Evolutionary conservation across 2,797 vertebrate species (phyloP).

Genomic region (Lithobates pipiens): DNA sequence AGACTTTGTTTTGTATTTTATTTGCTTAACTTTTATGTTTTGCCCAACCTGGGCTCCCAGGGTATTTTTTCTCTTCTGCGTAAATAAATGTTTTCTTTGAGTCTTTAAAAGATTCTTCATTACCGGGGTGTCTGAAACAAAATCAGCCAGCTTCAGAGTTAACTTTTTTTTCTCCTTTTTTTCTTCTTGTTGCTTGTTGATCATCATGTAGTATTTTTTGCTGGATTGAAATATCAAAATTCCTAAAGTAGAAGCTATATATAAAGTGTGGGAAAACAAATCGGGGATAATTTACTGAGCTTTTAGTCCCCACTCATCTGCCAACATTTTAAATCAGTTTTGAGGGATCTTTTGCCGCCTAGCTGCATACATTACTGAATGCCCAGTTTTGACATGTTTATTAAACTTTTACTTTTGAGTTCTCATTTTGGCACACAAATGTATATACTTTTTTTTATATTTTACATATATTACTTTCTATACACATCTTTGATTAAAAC

Average conservation of each 20-base stretch:
- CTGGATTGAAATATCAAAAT: not conserved
- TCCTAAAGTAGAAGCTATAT: not conserved
- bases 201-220: not conserved
- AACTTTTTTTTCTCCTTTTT: not conserved
- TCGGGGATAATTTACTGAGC: too few relatives aligned
- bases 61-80: constrained; percentile 26
- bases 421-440: too few relatives aligned
- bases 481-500: too few relatives aligned
- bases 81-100: constrained; percentile 24
- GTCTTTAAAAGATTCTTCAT: constrained; percentile 20
- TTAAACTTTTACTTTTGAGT: too few relatives aligned
- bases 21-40: constrained; percentile 33
- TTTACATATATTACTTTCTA: too few relatives aligned
- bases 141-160: not conserved
- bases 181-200: not conserved
- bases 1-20: constrained; percentile 34
- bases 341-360: too few relatives aligned
- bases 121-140: not conserved
- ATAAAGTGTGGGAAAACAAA: too few relatives aligned
- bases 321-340: too few relatives aligned
- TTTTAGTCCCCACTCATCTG: too few relatives aligned
- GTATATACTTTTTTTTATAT: too few relatives aligned
- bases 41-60: constrained; percentile 20
- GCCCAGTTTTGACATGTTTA: too few relatives aligned
- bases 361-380: too few relatives aligned